phyloP scores from a whole-genome alignment of 1,140 invertebrate species.

The Halictus rubicundus region DNA sequence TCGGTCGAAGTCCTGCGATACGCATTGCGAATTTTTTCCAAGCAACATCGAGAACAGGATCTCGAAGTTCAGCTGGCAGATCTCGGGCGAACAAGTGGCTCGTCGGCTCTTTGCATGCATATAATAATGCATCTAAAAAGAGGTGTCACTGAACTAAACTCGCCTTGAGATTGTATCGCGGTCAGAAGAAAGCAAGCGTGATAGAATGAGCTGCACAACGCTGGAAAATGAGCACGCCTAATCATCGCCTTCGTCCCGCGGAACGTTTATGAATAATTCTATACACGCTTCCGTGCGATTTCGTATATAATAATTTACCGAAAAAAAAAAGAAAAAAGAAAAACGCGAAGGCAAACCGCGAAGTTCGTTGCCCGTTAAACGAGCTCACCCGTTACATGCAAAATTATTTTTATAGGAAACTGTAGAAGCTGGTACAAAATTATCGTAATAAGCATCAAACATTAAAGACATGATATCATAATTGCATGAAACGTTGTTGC shows the following conservation, averaged over 20 bases:
- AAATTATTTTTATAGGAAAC: no score
- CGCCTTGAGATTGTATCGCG: constrained; percentile 40
- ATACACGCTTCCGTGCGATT: not conserved
- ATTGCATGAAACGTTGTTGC: no score
- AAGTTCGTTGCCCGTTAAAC: constrained; percentile 14
- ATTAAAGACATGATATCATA: no score
- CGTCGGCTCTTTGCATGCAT: constrained; percentile 37
- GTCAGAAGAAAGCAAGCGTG: constrained; percentile 55
- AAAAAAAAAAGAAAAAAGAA: not conserved
- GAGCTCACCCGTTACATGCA: not conserved
- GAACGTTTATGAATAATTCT: constrained; percentile 10
- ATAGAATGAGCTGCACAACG: constrained; percentile 43
- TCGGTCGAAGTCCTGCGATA: not conserved
- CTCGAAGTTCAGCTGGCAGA: constrained; percentile 22
- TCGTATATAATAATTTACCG: constrained; percentile 2
- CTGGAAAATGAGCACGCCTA: constrained; percentile 48
- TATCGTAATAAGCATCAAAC: no score
- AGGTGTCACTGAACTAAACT: constrained; percentile 62
- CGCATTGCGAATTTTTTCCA: constrained; percentile 13
- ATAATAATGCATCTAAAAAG: constrained; percentile 47
- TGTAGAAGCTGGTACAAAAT: no score
- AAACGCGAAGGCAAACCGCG: not conserved
- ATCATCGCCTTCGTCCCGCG: not conserved
- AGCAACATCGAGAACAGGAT: constrained; percentile 32
- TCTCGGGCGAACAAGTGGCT: not conserved